These are phyloP conservation scores for Eubasilissa splendida DNA, from an alignment of 2,888 invertebrate species.

Conservation along the genomic window DNA sequence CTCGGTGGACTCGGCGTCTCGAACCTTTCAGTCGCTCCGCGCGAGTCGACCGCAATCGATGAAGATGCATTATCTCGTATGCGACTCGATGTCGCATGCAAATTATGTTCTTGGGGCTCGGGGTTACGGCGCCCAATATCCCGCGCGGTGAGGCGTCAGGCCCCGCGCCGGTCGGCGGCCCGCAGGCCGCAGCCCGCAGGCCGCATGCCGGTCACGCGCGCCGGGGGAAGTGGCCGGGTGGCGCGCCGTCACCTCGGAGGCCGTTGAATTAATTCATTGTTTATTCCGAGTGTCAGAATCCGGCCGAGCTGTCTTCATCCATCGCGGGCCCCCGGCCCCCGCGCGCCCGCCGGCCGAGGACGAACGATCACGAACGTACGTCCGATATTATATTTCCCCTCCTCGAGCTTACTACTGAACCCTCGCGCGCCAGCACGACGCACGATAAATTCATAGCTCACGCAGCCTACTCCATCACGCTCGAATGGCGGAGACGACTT, in stretches of 20 bases:
- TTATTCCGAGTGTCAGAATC: constrained; percentile 47
- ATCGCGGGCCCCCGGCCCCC: not conserved
- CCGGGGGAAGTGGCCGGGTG: constrained; percentile 41
- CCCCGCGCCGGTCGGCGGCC: not conserved
- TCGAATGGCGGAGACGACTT: too few species aligned
- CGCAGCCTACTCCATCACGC: too few species aligned
- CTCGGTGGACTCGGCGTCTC: not conserved
- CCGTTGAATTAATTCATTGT: constrained; percentile 42
- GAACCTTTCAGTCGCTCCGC: too few species aligned
- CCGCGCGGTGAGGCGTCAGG: not conserved
- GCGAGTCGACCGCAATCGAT: not conserved
- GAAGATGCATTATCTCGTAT: not conserved
- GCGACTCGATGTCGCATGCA: not conserved
- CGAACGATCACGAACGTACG: not conserved
- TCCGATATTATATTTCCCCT: too few species aligned
- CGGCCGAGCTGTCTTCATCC: constrained; percentile 25
- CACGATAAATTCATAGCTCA: too few species aligned
- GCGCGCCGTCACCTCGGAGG: constrained; percentile 39
- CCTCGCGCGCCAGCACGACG: too few species aligned
- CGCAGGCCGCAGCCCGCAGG: not conserved
- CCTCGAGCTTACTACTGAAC: too few species aligned
- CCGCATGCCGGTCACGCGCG: constrained; percentile 47
- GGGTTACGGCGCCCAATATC: not conserved
- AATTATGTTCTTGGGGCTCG: not conserved
- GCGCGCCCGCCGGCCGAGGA: not conserved